These are phyloP conservation scores for Drosophila aldrichi DNA, from an alignment of 2,888 invertebrate species.

Conservation along the genomic window DNA sequence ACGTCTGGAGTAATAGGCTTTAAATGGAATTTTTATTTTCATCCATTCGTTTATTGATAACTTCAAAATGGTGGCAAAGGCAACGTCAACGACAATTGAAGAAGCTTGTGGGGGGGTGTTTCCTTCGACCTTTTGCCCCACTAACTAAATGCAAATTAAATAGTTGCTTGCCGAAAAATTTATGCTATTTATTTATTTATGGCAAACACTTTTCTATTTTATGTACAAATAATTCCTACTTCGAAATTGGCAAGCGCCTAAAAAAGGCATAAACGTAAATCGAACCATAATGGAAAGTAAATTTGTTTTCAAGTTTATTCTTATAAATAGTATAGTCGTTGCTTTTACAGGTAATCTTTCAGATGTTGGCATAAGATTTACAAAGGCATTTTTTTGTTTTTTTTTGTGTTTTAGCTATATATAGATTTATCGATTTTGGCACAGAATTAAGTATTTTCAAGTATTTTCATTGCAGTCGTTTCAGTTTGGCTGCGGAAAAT, in stretches of 20 bases:
- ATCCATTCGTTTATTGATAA: constrained; percentile 50
- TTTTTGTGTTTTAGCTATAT: background rate
- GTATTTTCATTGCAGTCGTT: background rate
- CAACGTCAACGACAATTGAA: background rate
- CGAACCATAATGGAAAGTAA: constrained; percentile 3
- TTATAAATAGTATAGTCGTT: background rate
- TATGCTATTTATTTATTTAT: background rate
- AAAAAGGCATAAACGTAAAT: background rate
- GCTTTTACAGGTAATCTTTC: background rate
- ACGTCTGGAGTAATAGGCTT: constrained; percentile 36
- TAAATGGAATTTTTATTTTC: constrained; percentile 37
- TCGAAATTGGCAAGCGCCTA: background rate
- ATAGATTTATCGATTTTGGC: constrained; percentile 8
- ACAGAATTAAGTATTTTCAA: background rate
- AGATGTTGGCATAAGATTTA: background rate
- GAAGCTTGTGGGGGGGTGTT: background rate
- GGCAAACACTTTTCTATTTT: background rate
- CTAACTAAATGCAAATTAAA: constrained; percentile 2
- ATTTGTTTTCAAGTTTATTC: background rate
- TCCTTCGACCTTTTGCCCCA: background rate
- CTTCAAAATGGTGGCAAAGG: background rate
- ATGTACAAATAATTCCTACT: background rate
- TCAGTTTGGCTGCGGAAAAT: background rate
- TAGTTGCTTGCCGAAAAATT: background rate
- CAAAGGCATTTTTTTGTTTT: background rate